Percentiles rank a stretch among this genome's conserved stretches.
These are phyloP conservation scores for cat (Felis catus) DNA, from an alignment of 2,113 vertebrate species.

Conservation along the genomic window F.catus_Fca126_mat1.0 CM031423.1:75277501-75278000, in stretches of 20 bases:
- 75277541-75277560: neutral
- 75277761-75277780: neutral
- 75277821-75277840: neutral
- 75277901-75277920: neutral
- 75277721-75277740: neutral
- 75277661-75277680: neutral
- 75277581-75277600: neutral
- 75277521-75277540: neutral
- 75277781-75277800: neutral
- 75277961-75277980: neutral
- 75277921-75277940: neutral
- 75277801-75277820: constrained; percentile 4
- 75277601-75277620: neutral
- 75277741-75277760: neutral
- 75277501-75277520: neutral
- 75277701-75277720: neutral
- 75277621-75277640: neutral
- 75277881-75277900: neutral
- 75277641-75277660: neutral
- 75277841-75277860: neutral
- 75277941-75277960: neutral
- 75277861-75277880: neutral
- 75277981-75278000: neutral
- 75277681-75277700: neutral
- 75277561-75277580: neutral